Percentiles rank a stretch among this genome's conserved stretches.
phyloP scores from a whole-genome alignment of 2,888 invertebrate species.

The Tipula unca region DNA sequence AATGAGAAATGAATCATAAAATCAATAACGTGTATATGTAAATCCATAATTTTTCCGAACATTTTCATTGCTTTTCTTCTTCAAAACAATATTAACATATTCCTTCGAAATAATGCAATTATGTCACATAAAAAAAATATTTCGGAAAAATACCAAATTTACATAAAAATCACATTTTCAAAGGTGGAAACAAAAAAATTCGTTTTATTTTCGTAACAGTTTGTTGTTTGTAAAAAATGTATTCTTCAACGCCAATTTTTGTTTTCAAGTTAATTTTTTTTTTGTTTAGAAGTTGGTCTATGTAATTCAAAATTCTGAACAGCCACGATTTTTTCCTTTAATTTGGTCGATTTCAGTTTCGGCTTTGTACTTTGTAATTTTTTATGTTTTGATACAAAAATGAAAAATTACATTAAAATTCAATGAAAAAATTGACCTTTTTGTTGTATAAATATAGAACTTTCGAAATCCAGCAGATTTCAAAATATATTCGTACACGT shows the following conservation, averaged over 20 bases:
- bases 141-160: background rate
- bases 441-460: background rate
- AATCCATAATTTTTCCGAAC: background rate
- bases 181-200: background rate
- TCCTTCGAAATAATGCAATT: background rate
- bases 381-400: background rate
- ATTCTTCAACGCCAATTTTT: background rate
- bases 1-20: background rate
- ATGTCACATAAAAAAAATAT: background rate
- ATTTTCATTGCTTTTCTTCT: background rate
- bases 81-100: background rate
- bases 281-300: background rate
- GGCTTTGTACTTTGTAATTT: no score
- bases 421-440: background rate
- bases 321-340: background rate
- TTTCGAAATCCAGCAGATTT: background rate
- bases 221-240: background rate
- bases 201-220: background rate
- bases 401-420: background rate
- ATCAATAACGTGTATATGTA: background rate
- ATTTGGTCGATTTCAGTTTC: background rate
- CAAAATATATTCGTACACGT: no score
- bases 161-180: slow-evolving; percentile 4
- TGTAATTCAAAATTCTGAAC: background rate
- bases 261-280: background rate